phyloP scores from a whole-genome alignment of 2,888 invertebrate species.

The Thymelicus lineola region DNA sequence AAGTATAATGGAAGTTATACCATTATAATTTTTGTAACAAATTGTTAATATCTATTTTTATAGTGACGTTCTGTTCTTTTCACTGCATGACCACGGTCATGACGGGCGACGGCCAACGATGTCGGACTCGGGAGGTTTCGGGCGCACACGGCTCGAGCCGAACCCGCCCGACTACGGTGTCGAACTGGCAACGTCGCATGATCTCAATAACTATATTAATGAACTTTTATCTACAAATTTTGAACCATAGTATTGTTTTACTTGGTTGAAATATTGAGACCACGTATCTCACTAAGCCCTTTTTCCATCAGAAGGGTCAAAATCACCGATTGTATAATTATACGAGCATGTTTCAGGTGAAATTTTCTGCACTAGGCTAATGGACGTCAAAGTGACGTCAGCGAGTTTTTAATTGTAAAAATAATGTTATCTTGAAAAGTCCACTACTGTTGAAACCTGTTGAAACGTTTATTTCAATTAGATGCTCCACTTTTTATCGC shows the following conservation, averaged over 20 bases:
- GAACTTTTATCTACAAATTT: conserved; percentile 22
- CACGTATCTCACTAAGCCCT: not conserved
- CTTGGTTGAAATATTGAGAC: not conserved
- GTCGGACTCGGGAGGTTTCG: conserved; percentile 45
- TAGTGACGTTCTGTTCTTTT: conserved; percentile 48
- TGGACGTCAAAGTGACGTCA: not conserved
- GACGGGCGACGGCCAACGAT: conserved; percentile 41
- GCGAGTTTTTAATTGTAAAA: not conserved
- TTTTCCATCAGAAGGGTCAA: not conserved
- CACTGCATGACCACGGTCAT: conserved; percentile 39
- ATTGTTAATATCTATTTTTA: conserved; percentile 55
- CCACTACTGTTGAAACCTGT: too few relatives aligned
- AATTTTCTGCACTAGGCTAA: not conserved
- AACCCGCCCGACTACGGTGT: conserved; percentile 52
- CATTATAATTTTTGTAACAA: not conserved
- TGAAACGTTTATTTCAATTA: too few relatives aligned
- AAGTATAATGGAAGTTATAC: not conserved
- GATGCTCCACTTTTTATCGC: too few relatives aligned
- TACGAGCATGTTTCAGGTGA: not conserved
- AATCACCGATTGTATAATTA: not conserved
- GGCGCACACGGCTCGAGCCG: conserved; percentile 45
- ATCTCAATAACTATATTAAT: conserved; percentile 45
- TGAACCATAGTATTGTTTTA: not conserved
- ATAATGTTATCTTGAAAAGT: not conserved
- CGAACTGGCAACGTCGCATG: conserved; percentile 76